A percentile compares a stretch with the other conserved stretches of the same genome.
phyloP scores from a whole-genome alignment of 2,797 vertebrate species.

The Esox masquinongy region DNA sequence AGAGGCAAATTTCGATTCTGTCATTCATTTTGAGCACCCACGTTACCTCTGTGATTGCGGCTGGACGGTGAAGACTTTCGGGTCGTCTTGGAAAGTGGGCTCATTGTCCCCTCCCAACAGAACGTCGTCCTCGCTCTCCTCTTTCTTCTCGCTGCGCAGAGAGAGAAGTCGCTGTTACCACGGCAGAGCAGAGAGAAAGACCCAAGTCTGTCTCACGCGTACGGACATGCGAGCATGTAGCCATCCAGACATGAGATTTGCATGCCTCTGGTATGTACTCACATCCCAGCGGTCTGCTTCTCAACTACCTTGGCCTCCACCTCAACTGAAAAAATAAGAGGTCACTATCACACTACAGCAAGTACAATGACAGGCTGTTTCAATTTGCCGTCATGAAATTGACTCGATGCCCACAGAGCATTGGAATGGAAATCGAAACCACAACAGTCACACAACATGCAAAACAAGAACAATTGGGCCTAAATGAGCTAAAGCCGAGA shows the following conservation, averaged over 20 bases:
- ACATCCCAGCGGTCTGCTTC: conserved; percentile 56
- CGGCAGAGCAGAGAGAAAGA: not conserved
- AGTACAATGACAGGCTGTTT: not conserved
- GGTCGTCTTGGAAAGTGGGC: conserved; percentile 59
- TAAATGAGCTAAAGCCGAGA: not conserved
- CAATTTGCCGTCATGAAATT: not conserved
- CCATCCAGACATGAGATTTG: not conserved
- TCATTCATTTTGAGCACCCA: too few relatives aligned
- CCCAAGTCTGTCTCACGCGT: not conserved
- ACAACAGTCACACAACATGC: not conserved
- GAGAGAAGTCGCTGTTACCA: not conserved
- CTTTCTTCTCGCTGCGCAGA: conserved; percentile 62
- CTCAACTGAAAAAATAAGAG: conserved; percentile 38
- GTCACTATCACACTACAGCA: not conserved
- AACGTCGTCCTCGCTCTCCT: conserved; percentile 50
- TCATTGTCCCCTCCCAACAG: conserved; percentile 59
- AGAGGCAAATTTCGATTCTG: too few relatives aligned
- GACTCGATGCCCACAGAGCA: not conserved
- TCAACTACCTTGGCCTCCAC: conserved; percentile 49
- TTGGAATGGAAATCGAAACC: not conserved
- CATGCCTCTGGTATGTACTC: conserved; percentile 42
- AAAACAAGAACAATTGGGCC: not conserved
- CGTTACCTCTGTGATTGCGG: conserved; percentile 65
- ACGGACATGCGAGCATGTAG: not conserved
- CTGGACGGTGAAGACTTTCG: conserved; percentile 56